Conservation (phyloP, 2,113 vertebrate genomes). For the Lepus americanus region DNA sequence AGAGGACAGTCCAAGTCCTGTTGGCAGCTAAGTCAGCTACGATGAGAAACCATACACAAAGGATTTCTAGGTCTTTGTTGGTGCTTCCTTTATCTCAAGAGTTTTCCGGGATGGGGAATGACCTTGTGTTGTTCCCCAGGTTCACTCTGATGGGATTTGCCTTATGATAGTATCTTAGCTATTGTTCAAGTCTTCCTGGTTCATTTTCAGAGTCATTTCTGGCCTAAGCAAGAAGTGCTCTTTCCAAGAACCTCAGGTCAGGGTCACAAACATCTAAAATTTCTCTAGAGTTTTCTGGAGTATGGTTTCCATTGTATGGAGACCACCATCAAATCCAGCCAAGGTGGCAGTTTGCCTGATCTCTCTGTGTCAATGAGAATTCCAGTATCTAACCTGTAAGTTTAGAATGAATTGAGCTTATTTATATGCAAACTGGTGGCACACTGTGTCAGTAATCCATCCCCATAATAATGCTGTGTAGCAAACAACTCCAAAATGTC, state of each 20-base stretch:
- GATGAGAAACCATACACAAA: conserved; percentile 5
- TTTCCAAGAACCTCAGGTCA: not conserved
- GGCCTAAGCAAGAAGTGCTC: not conserved
- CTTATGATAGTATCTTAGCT: conserved; percentile 46
- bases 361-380: not conserved
- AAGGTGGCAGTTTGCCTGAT: not conserved
- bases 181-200: conserved; percentile 42
- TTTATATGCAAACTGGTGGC: not conserved
- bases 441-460: not conserved
- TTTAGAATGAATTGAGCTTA: not conserved
- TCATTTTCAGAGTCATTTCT: conserved; percentile 44
- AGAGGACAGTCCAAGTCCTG: not conserved
- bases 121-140: conserved; percentile 43
- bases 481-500: not conserved
- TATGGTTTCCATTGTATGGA: not conserved
- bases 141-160: not conserved
- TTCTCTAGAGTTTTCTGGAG: not conserved
- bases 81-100: conserved; percentile 46
- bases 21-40: not conserved
- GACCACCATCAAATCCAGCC: not conserved
- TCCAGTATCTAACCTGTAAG: not conserved
- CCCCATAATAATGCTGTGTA: not conserved
- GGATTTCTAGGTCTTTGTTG: conserved; percentile 2
- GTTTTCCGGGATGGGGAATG: conserved; percentile 29
- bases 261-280: not conserved